Conservation (phyloP, 2,113 vertebrate genomes). For the Malurus elegans region DNA sequence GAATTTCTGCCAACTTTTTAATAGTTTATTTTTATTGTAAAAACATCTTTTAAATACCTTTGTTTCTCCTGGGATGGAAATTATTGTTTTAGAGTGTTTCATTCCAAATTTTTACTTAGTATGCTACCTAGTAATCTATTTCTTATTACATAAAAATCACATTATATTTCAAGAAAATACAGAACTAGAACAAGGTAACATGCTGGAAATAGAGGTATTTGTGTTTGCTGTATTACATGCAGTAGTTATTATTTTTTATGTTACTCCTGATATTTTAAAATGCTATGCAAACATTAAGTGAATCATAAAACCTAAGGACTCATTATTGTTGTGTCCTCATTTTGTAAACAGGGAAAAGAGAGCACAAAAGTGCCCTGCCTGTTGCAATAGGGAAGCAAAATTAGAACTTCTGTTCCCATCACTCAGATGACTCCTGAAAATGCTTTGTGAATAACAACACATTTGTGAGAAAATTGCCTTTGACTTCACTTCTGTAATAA, state of each 20-base stretch:
- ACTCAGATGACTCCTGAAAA: neutral
- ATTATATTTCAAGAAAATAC: neutral
- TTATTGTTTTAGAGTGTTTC: neutral
- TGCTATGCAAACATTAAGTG: neutral
- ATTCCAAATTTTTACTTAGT: neutral
- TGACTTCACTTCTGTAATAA: neutral
- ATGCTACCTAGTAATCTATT: neutral
- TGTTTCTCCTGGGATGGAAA: neutral
- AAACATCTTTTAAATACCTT: conserved; percentile 30
- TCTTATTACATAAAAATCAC: neutral
- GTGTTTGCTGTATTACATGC: neutral
- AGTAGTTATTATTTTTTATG: neutral
- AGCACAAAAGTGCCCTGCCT: neutral
- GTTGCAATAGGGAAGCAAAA: neutral
- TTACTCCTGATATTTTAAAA: conserved; percentile 5
- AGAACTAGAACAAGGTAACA: neutral
- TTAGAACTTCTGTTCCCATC: neutral
- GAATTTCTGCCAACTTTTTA: conserved; percentile 23
- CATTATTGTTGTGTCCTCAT: neutral
- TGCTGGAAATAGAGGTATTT: neutral
- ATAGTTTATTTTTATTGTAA: conserved; percentile 14
- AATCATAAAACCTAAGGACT: conserved; percentile 12
- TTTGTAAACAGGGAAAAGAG: neutral
- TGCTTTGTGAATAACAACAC: neutral
- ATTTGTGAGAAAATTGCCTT: neutral